phyloP scores from a whole-genome alignment of 2,888 invertebrate species.

The Schrankia costaestrigalis region DNA sequence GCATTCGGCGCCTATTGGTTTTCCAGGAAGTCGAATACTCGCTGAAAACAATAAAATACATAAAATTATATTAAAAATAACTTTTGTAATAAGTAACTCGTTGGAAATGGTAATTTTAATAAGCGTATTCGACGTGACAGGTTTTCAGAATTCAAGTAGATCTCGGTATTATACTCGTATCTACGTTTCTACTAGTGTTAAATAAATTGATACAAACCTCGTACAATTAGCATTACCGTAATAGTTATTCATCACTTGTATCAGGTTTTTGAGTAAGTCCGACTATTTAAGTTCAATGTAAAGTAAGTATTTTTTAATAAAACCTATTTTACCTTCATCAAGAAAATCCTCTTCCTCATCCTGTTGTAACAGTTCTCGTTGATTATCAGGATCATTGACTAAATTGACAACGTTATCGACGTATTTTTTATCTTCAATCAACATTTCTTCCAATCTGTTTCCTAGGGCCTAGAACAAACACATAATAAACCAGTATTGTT shows the following conservation, averaged over 20 bases:
- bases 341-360: constrained; percentile 98
- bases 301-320: background rate
- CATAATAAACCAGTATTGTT: background rate
- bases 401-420: constrained; percentile 84
- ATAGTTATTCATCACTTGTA: background rate
- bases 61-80: background rate
- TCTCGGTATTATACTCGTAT: no score
- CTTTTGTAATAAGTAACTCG: no score
- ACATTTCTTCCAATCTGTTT: constrained; percentile 93
- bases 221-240: no score
- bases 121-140: no score
- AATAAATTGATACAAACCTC: no score
- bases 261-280: background rate
- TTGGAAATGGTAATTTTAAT: no score
- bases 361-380: constrained; percentile 88
- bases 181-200: no score
- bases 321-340: constrained; percentile 91
- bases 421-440: constrained; percentile 89
- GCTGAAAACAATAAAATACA: constrained; percentile 60
- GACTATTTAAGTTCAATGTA: background rate
- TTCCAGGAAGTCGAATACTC: constrained; percentile 82
- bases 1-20: constrained; percentile 88
- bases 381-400: constrained; percentile 88
- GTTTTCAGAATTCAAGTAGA: no score
- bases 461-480: constrained; percentile 84